These are phyloP conservation scores for Myotis daubentonii DNA, from an alignment of 2,797 vertebrate species.

Conservation along the genomic window DNA sequence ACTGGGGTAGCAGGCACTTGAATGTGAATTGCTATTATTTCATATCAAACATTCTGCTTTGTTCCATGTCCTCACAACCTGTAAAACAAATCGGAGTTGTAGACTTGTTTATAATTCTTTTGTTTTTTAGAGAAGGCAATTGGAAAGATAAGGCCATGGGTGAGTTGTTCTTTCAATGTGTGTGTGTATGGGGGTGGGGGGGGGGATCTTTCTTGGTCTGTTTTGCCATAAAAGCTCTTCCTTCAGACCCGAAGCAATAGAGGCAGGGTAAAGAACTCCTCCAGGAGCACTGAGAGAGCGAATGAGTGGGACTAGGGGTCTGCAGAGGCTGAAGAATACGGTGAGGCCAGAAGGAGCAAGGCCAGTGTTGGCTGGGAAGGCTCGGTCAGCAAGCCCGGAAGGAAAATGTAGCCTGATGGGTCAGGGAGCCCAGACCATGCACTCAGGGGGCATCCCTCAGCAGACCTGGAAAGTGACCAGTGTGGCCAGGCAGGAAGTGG, in stretches of 20 bases:
- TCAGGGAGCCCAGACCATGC: neutral
- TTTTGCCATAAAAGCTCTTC: neutral
- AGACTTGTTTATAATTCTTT: neutral
- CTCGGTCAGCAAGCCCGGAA: neutral
- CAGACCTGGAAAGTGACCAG: neutral
- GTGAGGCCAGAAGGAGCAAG: neutral
- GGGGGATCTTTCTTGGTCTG: neutral
- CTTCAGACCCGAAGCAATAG: neutral
- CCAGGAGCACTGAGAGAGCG: neutral
- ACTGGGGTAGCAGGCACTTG: neutral
- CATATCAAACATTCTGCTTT: neutral
- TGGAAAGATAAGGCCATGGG: neutral
- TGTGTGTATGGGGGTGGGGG: neutral
- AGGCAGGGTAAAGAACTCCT: neutral
- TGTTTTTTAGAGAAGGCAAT: neutral
- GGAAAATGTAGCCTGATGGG: neutral
- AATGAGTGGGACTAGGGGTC: neutral
- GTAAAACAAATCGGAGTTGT: neutral
- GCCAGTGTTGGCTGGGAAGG: neutral
- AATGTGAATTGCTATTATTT: neutral
- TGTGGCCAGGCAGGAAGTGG: neutral
- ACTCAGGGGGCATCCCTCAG: neutral
- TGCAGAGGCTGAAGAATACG: neutral
- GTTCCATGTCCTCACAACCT: neutral
- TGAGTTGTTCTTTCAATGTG: neutral